Evolutionary conservation across 2,888 invertebrate genomes (phyloP), one percentile per base, ranked within the genome.

Genomic region (Scaeva pyrastri): DNA sequence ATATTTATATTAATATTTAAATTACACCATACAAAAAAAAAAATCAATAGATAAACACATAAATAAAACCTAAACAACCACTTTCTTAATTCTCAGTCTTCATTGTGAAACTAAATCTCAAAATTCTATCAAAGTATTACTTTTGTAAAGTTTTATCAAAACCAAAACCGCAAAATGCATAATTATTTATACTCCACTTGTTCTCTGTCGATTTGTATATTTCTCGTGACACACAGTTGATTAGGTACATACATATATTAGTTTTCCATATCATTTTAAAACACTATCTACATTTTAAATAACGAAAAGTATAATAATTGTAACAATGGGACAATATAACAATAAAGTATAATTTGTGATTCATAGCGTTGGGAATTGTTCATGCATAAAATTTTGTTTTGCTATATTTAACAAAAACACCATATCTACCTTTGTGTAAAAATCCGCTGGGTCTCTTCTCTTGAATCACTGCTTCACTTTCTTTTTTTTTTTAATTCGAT

Each of bases 251-350:
- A n/a, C n/a, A 26, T 23, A 14, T 23, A 50, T 23, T 39, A 41
- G 41, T 41, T 60, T 39, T 31, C 31, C 36, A 48, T 36, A 19
- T 48, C 4, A 1, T 19, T 12, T 19, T 21, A 8, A 4, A 39
- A 21, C 12, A 21, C 1, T 19, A 19, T 56, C 4, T 36, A 58
- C 16, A 36, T 36, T 52, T 52, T 23, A 23, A 8, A 23, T 6
- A 7, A 14, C 23, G 8, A 12, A 11, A 39, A 10, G 11, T 39
- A 52, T 52, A 50, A 19, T 10, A 48, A 66, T 48, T 66, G 19
- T 66, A 66, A 66, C 66, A 66, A 66, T 66, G 19, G 48, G 48
- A 66, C 19, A 48, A 36, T 45, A 66, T 2, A 48, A 48, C 26
- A 66, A 2, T 26, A n/a, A n/a, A n/a, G n/a, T n/a, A n/a, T n/a